Conservation (phyloP, 2,888 invertebrate species). For the Ditula angustiorana region DNA sequence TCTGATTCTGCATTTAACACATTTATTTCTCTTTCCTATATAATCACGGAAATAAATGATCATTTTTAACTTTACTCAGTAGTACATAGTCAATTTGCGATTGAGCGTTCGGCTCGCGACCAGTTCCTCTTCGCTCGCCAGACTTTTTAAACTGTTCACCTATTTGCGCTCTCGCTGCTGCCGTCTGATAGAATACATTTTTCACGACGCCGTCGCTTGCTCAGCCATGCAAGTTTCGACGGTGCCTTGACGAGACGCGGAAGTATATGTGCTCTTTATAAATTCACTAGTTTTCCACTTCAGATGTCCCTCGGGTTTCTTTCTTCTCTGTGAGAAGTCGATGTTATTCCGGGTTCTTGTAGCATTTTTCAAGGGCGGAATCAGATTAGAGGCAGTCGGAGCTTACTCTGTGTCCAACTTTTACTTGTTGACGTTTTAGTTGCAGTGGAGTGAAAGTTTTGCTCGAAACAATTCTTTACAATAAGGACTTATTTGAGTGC, state of each 20-base stretch:
- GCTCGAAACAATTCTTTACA: no score
- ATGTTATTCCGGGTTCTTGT: slow-evolving; percentile 32
- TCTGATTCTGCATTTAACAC: no score
- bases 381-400: slow-evolving; percentile 26
- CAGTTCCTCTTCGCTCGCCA: slow-evolving; percentile 52
- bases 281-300: slow-evolving; percentile 41
- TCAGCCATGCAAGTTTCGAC: slow-evolving; percentile 53
- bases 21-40: neutral
- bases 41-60: neutral
- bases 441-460: neutral
- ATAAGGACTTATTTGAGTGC: no score
- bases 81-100: slow-evolving; percentile 34
- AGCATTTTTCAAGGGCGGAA: slow-evolving; percentile 29
- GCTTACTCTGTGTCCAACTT: slow-evolving; percentile 6
- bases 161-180: slow-evolving; percentile 55
- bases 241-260: slow-evolving; percentile 38
- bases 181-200: slow-evolving; percentile 63
- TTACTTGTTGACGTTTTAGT: neutral
- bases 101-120: slow-evolving; percentile 23
- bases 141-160: slow-evolving; percentile 65
- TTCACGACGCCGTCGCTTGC: slow-evolving; percentile 64
- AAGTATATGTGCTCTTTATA: slow-evolving; percentile 40
- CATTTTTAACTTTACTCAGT: slow-evolving; percentile 21
- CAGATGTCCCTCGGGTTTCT: slow-evolving; percentile 31
- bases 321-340: slow-evolving; percentile 33